Evolutionary conservation across 2,797 vertebrate species (phyloP).

Genomic region (Cirrhinus molitorella): DNA sequence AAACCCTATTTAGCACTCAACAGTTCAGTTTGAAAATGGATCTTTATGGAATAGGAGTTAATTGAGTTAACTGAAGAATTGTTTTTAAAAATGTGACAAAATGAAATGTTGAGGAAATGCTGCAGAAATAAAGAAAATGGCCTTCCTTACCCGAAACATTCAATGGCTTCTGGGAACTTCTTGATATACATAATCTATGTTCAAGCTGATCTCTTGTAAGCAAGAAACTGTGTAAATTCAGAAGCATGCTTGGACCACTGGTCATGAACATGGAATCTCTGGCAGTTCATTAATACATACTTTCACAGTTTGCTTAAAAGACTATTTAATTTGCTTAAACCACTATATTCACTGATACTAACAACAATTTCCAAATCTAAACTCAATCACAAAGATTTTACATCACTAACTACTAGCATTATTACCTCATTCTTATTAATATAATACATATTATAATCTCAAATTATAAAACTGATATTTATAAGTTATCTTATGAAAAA

Average conservation of each 20-base stretch:
- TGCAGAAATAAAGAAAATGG: background rate
- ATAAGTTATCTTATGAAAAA: too few relatives aligned
- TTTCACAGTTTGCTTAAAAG: slow-evolving; percentile 7
- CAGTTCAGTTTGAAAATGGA: slow-evolving; percentile 47
- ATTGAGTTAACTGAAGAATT: background rate
- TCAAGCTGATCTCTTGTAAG: slow-evolving; percentile 64
- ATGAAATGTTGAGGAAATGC: background rate
- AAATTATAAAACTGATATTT: too few relatives aligned
- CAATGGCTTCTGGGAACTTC: slow-evolving; percentile 59
- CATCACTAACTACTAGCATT: background rate
- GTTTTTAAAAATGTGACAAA: background rate
- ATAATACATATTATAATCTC: too few relatives aligned
- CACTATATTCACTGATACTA: background rate
- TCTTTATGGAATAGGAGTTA: background rate
- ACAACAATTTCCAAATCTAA: background rate
- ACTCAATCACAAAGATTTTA: background rate
- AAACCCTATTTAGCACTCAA: slow-evolving; percentile 69
- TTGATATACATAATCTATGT: slow-evolving; percentile 75
- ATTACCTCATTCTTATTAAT: too few relatives aligned
- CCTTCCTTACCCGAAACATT: slow-evolving; percentile 73
- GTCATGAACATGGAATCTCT: too few relatives aligned
- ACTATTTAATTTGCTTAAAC: slow-evolving; percentile 8
- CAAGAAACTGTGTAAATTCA: background rate
- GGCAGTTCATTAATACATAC: too few relatives aligned
- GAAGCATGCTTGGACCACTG: too few relatives aligned